Base-by-base conservation (phyloP, 2,888 invertebrate genomes). In the Amblyjoppa proteus region DNA sequence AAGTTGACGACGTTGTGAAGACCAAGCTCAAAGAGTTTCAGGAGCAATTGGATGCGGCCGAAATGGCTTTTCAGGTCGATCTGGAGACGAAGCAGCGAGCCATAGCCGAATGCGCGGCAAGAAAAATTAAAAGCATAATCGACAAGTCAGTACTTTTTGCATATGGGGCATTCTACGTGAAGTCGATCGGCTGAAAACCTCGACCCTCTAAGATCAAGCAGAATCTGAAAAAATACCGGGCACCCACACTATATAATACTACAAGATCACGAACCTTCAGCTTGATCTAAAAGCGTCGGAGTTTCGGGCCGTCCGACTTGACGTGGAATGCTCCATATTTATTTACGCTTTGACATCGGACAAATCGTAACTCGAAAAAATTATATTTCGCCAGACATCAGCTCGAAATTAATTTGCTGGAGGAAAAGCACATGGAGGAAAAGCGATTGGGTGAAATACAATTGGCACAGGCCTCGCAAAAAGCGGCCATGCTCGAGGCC, bases 401-500 rank as follows among this genome's bases (percentile, higher is more conserved):
- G 89, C 93, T 97, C 82, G 97, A 98, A 94, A 95, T 97, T n/a
- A 96, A 96, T 90, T 95, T 97, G 38, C 88, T 97, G 73, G 97
- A 97, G 94, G 97, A 97, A 92, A 97, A 97, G 90, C 97, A 97
- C 87, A 95, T 94, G 89, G 97, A 97, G 93, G 97, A 98, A 92
- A 96, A 97, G 3, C 96, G 96, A 87, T 91, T 97, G n/a, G 96
- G 96, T 91, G 95, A 97, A 61, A 94, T 97, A 79, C 97, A 97
- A 90, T 92, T 97, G 38, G 96, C 96, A 0, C 97, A 97, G 92
- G 95, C 96, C 5, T 95, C 95, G 9, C 96, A 97, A 90, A 96
- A 96, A 90, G 95, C 96, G n/a, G 95, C 96, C 3, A 94, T 96
- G 45, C 94, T 97, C 6, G 96, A 97, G 93, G 94, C 95, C 11